Evolutionary conservation across 2,797 vertebrate species (phyloP), one percentile per base, ranked within the genome.

Genomic region (Takifugu ocellatus): DNA sequence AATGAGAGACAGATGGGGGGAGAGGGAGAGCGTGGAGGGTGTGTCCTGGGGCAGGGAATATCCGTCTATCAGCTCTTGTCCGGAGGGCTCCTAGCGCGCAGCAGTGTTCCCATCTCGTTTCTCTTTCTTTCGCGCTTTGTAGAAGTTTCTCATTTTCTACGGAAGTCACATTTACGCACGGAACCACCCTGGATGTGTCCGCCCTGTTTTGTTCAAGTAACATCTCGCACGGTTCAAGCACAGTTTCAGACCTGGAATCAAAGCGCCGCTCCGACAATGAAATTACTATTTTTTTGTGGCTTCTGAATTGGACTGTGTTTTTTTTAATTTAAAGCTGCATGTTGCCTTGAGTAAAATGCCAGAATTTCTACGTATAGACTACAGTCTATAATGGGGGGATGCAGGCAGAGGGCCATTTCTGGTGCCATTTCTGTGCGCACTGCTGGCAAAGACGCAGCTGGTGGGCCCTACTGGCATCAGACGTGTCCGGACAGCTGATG

Each of bases 1-100:
- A 87, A 82, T 78, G 76, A 70, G 58, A 52, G 68, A 47, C 66
- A 45, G 51, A 42, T 67, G 26, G 63, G 33, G 78, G 49, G 63
- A 50, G 76, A 56, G 70, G 39, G 59, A 48, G 83, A 26, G 73
- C 25, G 27, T 5, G 54, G 87, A 88, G 89, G 88, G 88, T 88
- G 89, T 89, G 88, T 90, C 86, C 85, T 82, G 67, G 64, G 79
- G 83, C 83, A 84, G 85, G 81, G 86, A 77, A 82, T 80, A 82
- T 87, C 84, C 71, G 82, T 84, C 77, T 79, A 54, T 77, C 66
- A 66, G 71, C 76, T 67, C 64, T 49, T 51, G 62, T 79, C 72
- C 64, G 57, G 72, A 72, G 63, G 60, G 66, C 79, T 79, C 69
- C 78, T 57, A 73, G 66, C 25, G 47, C 68, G 56, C 71, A 71